Evolutionary conservation across 1,140 invertebrate species (phyloP), one percentile per base, ranked within the genome.

Genomic region (Frieseomelitta varia): DNA sequence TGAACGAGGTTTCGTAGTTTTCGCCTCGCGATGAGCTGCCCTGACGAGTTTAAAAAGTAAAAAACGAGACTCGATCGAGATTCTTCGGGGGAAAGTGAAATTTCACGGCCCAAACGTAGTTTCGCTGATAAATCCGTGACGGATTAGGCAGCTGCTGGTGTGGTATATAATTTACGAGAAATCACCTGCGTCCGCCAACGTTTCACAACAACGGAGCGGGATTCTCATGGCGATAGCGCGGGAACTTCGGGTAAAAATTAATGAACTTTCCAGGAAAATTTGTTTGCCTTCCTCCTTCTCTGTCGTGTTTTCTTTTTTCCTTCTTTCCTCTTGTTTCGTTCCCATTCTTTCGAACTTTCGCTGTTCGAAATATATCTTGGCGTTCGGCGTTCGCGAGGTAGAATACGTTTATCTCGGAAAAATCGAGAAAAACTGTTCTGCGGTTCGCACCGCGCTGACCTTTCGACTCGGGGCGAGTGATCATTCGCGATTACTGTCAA

Each of bases 211-310:
- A 34, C 30, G 30, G 10, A 10, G 1, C 15, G 53, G 27, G 24
- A 39, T 79, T 55, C 27, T 3, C 21, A 17, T 61, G 30, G 58
- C 8, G 24, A 63, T 65, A n/a, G 39, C 27, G 4, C 4, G 30
- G 14, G 39, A 76, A 39, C 30, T 75, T 81, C 15, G 58, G 8
- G 24, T 8, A 30, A 65, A 67, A 75, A 76, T 81, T 75, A 39
- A 67, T 51, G 24, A 74, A 81, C 71, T 75, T 47, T 47, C 12
- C 4, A 11, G 2, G 12, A 0, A 61, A 30, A 27, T 4, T 14
- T 34, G 27, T 14, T 63, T 81, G 19, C 56, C 4, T 53, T 61
- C 12, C 19, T n/a, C 14, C 58, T n/a, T 61, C 3, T 61, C 58
- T 47, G 17, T 24, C 2, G 17, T 6, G n/a, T 4, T 14, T 27